These are phyloP conservation scores for Thymelicus sylvestris DNA, from an alignment of 2,888 invertebrate genomes.

Conservation along the genomic window DNA sequence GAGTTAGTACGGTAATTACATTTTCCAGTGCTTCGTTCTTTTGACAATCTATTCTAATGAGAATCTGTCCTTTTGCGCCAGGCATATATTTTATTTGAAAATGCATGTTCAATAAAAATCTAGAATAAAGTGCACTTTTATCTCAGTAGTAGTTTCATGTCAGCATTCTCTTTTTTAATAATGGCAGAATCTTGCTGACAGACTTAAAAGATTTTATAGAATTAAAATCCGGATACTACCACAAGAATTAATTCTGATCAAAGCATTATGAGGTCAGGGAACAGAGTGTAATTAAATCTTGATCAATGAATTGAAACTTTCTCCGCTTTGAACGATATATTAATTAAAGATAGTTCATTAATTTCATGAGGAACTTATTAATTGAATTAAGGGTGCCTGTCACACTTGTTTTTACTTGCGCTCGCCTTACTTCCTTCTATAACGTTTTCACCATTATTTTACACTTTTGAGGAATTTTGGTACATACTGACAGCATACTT, in stretches of 20 bases:
- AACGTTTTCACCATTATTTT: background rate
- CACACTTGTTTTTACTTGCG: too few relatives aligned
- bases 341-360: conserved; percentile 3
- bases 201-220: background rate
- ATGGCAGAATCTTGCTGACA: background rate
- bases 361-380: background rate
- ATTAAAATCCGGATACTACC: background rate
- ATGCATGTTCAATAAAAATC: background rate
- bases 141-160: background rate
- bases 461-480: background rate
- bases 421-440: too few relatives aligned
- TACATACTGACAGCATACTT: too few relatives aligned
- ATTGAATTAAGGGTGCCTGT: background rate
- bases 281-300: conserved; percentile 3
- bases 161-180: background rate
- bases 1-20: too few relatives aligned
- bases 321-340: background rate
- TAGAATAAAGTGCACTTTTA: background rate
- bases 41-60: too few relatives aligned
- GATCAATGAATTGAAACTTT: conserved; percentile 1
- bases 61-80: too few relatives aligned
- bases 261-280: conserved; percentile 4
- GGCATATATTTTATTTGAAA: too few relatives aligned
- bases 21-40: too few relatives aligned
- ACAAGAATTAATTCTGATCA: conserved; percentile 8